Evolutionary conservation across 2,888 invertebrate species (phyloP).

Genomic region (Mythimna vitellina): DNA sequence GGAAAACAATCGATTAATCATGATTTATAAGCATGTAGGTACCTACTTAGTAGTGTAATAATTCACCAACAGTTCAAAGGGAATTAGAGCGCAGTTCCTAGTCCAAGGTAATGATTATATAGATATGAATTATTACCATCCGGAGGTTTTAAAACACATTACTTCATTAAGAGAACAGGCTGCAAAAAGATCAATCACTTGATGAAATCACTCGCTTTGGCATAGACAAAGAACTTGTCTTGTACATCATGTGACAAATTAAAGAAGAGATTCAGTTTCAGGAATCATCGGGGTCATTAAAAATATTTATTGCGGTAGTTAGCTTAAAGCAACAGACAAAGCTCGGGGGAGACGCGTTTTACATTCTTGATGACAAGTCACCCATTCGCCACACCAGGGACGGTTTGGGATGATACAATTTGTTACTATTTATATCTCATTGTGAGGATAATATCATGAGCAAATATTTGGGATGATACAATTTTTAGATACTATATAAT

Average conservation of each 20-base stretch:
- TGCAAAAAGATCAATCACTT: conserved; percentile 9
- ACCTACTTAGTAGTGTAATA: conserved; percentile 12
- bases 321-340: conserved; percentile 85
- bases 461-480: background rate
- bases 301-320: conserved; percentile 87
- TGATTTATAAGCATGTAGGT: conserved; percentile 16
- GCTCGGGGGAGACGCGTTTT: conserved; percentile 83
- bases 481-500: no score
- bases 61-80: conserved; percentile 21
- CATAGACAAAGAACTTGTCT: conserved; percentile 25
- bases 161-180: background rate
- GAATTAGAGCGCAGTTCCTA: conserved; percentile 23
- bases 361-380: conserved; percentile 89
- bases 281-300: conserved; percentile 84
- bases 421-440: background rate
- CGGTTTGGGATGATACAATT: conserved; percentile 62
- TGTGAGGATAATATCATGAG: background rate
- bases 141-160: conserved; percentile 30
- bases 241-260: conserved; percentile 51
- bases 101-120: conserved; percentile 29
- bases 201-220: conserved; percentile 22
- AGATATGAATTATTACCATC: conserved; percentile 34
- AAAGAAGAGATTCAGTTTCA: conserved; percentile 65
- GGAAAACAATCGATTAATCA: conserved; percentile 6
- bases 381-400: conserved; percentile 81